Percentiles rank a stretch among this genome's conserved stretches.
phyloP scores from a whole-genome alignment of 2,888 invertebrate species.

The Creontiades dilutus region DNA sequence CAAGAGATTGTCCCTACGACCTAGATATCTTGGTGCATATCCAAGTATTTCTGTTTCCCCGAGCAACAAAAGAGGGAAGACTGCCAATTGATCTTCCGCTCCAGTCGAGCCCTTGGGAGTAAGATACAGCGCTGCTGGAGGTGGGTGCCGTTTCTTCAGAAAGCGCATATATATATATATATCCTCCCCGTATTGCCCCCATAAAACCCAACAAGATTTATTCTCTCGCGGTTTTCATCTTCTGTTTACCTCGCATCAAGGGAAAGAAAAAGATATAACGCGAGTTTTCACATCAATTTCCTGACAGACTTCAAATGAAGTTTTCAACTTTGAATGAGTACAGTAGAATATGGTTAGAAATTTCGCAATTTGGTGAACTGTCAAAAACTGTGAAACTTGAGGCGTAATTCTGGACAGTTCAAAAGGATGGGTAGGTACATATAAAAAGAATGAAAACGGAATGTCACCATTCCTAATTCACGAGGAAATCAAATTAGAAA shows the following conservation, averaged over 20 bases:
- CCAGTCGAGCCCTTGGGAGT: background rate
- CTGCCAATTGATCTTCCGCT: background rate
- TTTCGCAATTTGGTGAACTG: no score
- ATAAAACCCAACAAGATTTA: conserved; percentile 13
- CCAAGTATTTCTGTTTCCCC: background rate
- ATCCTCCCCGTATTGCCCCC: background rate
- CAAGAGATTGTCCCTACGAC: background rate
- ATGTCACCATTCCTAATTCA: no score
- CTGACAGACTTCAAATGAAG: no score
- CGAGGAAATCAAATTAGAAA: no score
- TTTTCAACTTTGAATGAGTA: no score
- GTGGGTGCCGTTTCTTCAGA: background rate
- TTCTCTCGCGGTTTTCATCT: conserved; percentile 13
- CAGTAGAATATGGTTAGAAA: no score
- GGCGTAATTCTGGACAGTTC: no score
- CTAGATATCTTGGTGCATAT: conserved; percentile 9
- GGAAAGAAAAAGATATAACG: background rate
- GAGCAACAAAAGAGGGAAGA: background rate
- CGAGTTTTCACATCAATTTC: no score
- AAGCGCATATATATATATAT: background rate
- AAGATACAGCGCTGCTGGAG: background rate
- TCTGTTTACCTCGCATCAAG: background rate
- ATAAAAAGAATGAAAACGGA: no score
- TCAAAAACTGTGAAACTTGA: no score
- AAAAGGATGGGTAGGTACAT: no score